Conservation (phyloP, 2,113 vertebrate genomes). For the Procapra przewalskii region DNA sequence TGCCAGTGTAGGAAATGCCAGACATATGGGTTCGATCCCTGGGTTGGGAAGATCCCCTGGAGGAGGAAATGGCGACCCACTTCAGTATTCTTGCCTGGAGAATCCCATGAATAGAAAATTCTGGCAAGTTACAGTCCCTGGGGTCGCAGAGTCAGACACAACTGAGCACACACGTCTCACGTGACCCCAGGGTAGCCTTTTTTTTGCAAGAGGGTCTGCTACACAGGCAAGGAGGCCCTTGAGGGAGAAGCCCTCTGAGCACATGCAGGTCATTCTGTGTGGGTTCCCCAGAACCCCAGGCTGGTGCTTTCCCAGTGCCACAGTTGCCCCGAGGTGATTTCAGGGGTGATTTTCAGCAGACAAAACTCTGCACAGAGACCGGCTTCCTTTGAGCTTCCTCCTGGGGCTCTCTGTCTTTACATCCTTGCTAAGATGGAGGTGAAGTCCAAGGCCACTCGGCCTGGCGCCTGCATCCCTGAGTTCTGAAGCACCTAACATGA, state of each 20-base stretch:
- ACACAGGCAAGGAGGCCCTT: background rate
- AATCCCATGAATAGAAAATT: background rate
- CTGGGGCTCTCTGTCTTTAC: background rate
- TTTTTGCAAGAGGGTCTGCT: background rate
- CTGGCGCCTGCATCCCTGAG: too few relatives aligned
- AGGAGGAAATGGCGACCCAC: background rate
- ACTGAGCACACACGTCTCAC: background rate
- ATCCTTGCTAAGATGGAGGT: background rate
- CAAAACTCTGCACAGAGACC: too few relatives aligned
- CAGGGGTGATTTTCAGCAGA: background rate
- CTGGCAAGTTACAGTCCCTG: background rate
- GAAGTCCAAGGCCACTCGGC: background rate
- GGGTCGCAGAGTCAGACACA: background rate
- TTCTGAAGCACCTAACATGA: background rate
- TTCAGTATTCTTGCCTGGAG: background rate
- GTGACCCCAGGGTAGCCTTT: background rate
- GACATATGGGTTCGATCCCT: background rate
- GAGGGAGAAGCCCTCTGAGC: background rate
- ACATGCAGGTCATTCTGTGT: background rate
- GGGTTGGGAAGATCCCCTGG: background rate
- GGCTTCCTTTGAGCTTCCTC: background rate
- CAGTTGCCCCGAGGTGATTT: background rate
- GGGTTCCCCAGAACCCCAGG: background rate
- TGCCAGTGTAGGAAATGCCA: background rate
- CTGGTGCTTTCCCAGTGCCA: background rate